A percentile compares a stretch with the other conserved stretches of the same genome.
phyloP scores from a whole-genome alignment of 2,113 vertebrate genomes.

The Caretta caretta region DNA sequence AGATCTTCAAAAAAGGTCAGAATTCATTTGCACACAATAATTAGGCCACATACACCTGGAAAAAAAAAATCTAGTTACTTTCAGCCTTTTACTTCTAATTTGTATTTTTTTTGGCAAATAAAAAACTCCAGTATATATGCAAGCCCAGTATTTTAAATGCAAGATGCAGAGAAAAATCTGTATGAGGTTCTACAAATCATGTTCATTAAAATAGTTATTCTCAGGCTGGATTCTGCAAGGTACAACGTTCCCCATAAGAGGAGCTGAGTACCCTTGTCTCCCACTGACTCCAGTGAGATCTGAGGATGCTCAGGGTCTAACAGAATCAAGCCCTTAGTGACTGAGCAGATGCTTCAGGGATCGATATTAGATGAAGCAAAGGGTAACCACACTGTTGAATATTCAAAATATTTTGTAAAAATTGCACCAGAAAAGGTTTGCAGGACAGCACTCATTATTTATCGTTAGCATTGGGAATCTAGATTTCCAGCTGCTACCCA shows the following conservation, averaged over 20 bases:
- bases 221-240: neutral
- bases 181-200: neutral
- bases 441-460: neutral
- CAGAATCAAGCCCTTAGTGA: neutral
- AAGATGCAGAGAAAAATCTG: neutral
- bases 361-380: neutral
- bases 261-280: neutral
- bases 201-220: neutral
- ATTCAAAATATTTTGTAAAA: neutral
- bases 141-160: neutral
- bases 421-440: neutral
- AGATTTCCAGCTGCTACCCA: neutral
- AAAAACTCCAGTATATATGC: neutral
- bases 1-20: neutral
- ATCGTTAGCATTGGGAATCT: neutral
- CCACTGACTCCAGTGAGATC: neutral
- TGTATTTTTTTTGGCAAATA: neutral
- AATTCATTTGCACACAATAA: neutral
- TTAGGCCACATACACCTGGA: neutral
- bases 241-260: neutral
- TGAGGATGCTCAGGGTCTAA: neutral
- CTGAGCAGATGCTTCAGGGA: neutral
- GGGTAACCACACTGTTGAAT: neutral
- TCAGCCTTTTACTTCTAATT: neutral
- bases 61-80: neutral